Base-by-base conservation (phyloP, 2,113 vertebrate species). In the Cyanistes caeruleus region DNA sequence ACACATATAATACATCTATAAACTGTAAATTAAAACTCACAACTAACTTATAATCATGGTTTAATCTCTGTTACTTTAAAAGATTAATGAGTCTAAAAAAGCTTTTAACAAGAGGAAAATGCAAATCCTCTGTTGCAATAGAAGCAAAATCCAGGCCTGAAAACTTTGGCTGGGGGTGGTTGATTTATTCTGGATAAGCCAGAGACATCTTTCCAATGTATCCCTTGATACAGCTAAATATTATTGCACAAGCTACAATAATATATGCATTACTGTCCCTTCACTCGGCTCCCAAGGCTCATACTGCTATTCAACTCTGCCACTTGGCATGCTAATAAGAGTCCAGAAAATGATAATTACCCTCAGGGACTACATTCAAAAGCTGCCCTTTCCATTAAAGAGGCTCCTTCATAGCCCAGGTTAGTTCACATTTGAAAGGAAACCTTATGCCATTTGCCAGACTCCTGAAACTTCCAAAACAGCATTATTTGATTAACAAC, bases 301-400 rank as follows among this genome's bases (percentile, higher is more conserved):
- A 82, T 49, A 85, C 4, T 74, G 52, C 77, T 69, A 75, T 77
- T 92, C 79, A 11, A 48, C 17, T 77, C 18, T 67, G 52, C 65
- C 31, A 86, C 67, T 94, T 68, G 43, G 63, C 84, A 95, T 87
- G 62, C 87, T 94, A 96, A 91, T 89, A 43, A 67, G 90, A 86
- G 78, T 9, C 43, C 62, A 77, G 73, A 84, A 96, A 94, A 84
- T 86, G 0, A 53, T 80, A 86, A 94, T 87, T 72, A 89, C 19
- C 70, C 64, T 75, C 43, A 33, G 73, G 63, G 72, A 43, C 44
- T 46, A 52, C 10, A 53, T 68, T 85, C 25, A 75, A 67, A 93
- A 77, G 43, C 64, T 53, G 58, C 63, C 68, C 58, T 90, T 91
- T 70, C 59, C 62, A 63, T 80, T 70, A 24, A 52, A 59, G 41